These are phyloP conservation scores for Choreutis nemorana DNA, from an alignment of 2,888 invertebrate species.

Conservation along the genomic window DNA sequence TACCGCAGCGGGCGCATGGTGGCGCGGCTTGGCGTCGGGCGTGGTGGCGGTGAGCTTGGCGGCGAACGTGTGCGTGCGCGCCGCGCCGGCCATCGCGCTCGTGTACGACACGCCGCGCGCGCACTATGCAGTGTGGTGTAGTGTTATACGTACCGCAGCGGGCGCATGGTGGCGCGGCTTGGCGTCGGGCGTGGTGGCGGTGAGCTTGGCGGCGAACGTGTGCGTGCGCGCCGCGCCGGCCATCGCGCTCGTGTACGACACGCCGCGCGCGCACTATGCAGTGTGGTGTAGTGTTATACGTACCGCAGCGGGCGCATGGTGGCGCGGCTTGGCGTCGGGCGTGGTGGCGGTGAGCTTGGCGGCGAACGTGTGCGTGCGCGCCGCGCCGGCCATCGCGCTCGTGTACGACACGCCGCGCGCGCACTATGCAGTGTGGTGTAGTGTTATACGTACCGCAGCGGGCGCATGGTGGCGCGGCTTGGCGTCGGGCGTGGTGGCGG, in stretches of 20 bases:
- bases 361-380: constrained; percentile 35
- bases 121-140: constrained; percentile 2
- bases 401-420: not conserved
- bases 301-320: no score
- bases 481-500: no score
- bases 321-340: constrained; percentile 16
- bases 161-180: constrained; percentile 11
- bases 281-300: constrained; percentile 16
- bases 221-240: constrained; percentile 68
- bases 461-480: no score
- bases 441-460: no score
- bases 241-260: constrained; percentile 58
- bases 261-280: constrained; percentile 33
- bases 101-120: not conserved
- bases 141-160: not conserved
- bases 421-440: no score
- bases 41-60: not conserved
- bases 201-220: constrained; percentile 79
- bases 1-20: constrained; percentile 11
- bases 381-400: constrained; percentile 30
- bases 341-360: constrained; percentile 7
- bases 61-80: constrained; percentile 1
- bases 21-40: constrained; percentile 12
- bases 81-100: not conserved
- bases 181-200: constrained; percentile 38